Percentiles rank a stretch among this genome's conserved stretches.
Evolutionary conservation across 2,113 vertebrate species (phyloP).

Genomic region (Tragelaphus imberbis): DNA sequence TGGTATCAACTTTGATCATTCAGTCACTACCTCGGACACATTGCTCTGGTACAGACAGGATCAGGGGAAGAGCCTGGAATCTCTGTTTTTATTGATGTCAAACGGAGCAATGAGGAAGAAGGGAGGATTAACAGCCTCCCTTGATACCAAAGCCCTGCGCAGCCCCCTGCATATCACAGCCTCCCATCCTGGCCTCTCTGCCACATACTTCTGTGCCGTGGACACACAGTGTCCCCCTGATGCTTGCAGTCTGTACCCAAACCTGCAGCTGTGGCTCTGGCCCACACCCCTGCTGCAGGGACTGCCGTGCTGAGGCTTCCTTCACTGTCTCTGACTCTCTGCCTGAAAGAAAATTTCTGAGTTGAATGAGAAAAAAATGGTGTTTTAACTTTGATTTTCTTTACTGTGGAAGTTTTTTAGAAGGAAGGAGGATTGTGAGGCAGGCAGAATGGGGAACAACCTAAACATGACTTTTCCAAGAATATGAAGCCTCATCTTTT

Average conservation of each 20-base stretch:
- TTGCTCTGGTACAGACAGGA: background rate
- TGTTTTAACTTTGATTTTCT: constrained; percentile 19
- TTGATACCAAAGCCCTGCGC: background rate
- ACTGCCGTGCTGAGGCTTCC: background rate
- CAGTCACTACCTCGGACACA: background rate
- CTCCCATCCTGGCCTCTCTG: background rate
- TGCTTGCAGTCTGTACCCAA: background rate
- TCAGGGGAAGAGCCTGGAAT: background rate
- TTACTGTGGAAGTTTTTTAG: background rate
- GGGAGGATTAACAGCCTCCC: background rate
- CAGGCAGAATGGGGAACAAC: background rate
- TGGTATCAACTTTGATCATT: background rate
- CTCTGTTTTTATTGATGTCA: background rate
- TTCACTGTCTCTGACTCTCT: background rate
- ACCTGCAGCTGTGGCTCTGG: background rate
- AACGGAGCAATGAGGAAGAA: background rate
- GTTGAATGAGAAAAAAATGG: background rate
- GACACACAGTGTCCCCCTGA: background rate
- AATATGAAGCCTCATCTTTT: background rate
- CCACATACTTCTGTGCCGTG: background rate
- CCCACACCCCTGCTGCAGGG: background rate
- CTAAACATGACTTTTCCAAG: background rate
- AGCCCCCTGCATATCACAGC: background rate
- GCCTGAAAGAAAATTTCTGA: background rate
- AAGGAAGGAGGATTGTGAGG: background rate